Evolutionary conservation across 2,797 vertebrate genomes (phyloP), one percentile per base, ranked within the genome.

Genomic region (Ceyx erithaca): DNA sequence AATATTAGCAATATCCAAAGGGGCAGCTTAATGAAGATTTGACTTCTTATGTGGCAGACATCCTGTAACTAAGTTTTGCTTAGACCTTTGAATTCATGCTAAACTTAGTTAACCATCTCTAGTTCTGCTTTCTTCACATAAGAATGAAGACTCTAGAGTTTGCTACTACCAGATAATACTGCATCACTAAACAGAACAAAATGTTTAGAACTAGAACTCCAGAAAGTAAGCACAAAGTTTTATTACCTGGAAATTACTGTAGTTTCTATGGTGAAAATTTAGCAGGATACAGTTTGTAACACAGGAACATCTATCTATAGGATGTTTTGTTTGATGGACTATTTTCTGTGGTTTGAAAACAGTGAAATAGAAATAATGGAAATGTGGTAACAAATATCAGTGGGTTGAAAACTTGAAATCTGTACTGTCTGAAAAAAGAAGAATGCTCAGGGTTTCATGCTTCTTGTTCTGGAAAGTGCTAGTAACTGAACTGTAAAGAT

Each of bases 311-410:
- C 45, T 46, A 46, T 63, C 45, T 46, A 30, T 67, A 57, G 89
- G 85, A 71, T 43, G 6, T 45, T 84, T 91, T 69, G 15, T 62
- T 89, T 93, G 58, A 31, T 77, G 18, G 68, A 33, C 26, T 7
- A 3, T 91, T 89, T 85, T 78, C 43, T 80, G 10, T 75, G 61
- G 88, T 95, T 93, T 79, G 63, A 84, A 86, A 88, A 62, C 30
- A 68, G 14, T 68, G 23, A 92, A 75, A 72, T 64, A 54, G 10
- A 64, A 54, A 72, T 31, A 7, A 37, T 63, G 35, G 63, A 33
- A 59, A 88, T 1, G 3, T 76, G 52, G 49, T 84, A 92, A 76
- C 33, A 89, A 58, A 55, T 69, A 83, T 48, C 30, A 78, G 31
- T 3, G 4, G 18, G 40, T 11, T 67, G 45, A 77, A 85, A 93